Conservation (phyloP, 2,797 vertebrate species). For the Sylvilagus floridanus region DNA sequence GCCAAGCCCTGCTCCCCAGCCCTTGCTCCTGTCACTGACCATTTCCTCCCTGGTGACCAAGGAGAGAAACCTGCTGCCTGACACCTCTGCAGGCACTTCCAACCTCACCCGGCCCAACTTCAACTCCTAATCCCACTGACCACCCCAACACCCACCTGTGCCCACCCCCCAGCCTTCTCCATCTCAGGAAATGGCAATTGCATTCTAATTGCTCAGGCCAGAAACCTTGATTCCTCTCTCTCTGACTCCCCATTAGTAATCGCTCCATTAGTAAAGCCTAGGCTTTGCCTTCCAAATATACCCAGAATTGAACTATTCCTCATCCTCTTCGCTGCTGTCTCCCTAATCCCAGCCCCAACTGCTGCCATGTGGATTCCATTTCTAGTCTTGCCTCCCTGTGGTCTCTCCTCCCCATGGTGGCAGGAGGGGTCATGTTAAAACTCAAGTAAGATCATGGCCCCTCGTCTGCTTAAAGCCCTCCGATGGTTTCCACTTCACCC, state of each 20-base stretch:
- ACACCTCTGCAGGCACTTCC: neutral
- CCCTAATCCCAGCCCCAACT: neutral
- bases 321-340: neutral
- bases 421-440: neutral
- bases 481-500: neutral
- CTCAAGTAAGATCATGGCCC: neutral
- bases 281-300: neutral
- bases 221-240: neutral
- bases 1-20: neutral
- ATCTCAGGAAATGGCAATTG: neutral
- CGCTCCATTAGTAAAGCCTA: neutral
- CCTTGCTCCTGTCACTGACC: neutral
- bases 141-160: neutral
- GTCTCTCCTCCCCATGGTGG: neutral
- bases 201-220: neutral
- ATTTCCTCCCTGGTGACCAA: neutral
- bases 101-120: neutral
- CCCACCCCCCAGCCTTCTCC: neutral
- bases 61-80: neutral
- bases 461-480: neutral
- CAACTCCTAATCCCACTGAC: conserved; percentile 18
- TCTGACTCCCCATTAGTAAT: neutral
- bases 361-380: neutral
- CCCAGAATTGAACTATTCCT: neutral
- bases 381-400: neutral